Percentiles rank a stretch among this genome's conserved stretches.
Conservation (phyloP, 2,797 vertebrate species). For the Falco naumanni region DNA sequence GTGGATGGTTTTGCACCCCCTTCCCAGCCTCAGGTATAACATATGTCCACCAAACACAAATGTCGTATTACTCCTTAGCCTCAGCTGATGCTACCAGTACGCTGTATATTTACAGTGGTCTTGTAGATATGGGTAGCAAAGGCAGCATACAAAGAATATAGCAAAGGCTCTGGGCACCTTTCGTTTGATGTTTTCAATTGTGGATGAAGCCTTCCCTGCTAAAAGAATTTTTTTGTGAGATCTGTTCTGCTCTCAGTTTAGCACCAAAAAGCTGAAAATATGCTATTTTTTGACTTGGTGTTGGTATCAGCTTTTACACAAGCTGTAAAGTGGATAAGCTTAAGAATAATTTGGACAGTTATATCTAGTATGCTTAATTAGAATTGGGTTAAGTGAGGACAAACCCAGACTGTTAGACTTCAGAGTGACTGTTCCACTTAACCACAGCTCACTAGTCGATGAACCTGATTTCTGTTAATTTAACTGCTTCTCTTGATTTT, state of each 20-base stretch:
- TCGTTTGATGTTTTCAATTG: background rate
- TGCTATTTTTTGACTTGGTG: background rate
- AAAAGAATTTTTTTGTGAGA: background rate
- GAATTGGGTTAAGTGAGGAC: conserved; percentile 27
- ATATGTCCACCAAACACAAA: background rate
- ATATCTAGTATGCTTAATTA: conserved; percentile 36
- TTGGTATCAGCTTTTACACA: conserved; percentile 10
- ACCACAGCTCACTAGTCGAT: background rate
- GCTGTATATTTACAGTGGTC: background rate
- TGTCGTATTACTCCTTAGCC: background rate
- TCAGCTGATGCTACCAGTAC: background rate
- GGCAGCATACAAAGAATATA: background rate
- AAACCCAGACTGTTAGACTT: background rate
- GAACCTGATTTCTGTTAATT: background rate
- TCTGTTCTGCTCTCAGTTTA: conserved; percentile 9
- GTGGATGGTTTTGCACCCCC: background rate
- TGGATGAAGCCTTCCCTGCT: background rate
- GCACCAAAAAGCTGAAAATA: background rate
- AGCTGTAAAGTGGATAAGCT: background rate
- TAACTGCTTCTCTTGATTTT: background rate
- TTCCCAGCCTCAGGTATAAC: background rate
- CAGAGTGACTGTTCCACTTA: background rate
- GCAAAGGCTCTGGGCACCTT: background rate
- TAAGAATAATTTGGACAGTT: conserved; percentile 27
- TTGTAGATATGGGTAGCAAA: background rate